Evolutionary conservation across 30 jellyfish, hydroid and myxozoan genomes (phyloP), one percentile per base, ranked within the genome.

Genomic region (Rhopilema esculentum): DNA sequence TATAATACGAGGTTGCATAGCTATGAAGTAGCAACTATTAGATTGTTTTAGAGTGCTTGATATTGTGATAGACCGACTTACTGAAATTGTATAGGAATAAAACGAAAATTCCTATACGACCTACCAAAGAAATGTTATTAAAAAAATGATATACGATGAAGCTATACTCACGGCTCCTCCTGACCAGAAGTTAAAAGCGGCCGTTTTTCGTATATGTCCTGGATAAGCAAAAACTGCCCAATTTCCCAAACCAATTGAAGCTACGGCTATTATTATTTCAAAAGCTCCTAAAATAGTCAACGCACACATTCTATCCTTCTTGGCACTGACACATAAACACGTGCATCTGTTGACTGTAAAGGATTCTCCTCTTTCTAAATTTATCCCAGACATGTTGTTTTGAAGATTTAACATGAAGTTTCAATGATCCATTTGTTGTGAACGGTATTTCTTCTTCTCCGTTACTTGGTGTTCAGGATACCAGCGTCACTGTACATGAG

Each of bases 161-260:
- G 6, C 12, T 2, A 40, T 33, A 84, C 92, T 49, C 29, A 84
- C 92, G 32, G 85, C 75, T 27, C 87, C 92, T 12, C 92, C 92
- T 4, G 92, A 71, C 92, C 92, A 84, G 73, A 84, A 84, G 20
- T 76, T 63, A 63, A 49, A 84, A 71, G 92, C 92, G 23, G 92
- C 92, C n/a, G 92, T 84, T 53, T 69, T 84, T 27, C 92, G 86
- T n/a, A 84, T 85, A 22, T 84, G 92, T 53, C 49, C 81, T 26
- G 86, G 81, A 53, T 69, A 84, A 15, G 92, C 64, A 57, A 84
- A 71, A 48, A 84, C 87, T 9, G 92, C 92, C 92, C 92, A 84
- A 72, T 84, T 84, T 23, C 92, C 92, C 48, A 84, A 64, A 15
- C 86, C 92, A 16, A 84, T 23, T 17, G 92, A 84, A 9, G 86